phyloP scores from a whole-genome alignment of 1,140 invertebrate genomes.

The Amphibalanus amphitrite region DNA sequence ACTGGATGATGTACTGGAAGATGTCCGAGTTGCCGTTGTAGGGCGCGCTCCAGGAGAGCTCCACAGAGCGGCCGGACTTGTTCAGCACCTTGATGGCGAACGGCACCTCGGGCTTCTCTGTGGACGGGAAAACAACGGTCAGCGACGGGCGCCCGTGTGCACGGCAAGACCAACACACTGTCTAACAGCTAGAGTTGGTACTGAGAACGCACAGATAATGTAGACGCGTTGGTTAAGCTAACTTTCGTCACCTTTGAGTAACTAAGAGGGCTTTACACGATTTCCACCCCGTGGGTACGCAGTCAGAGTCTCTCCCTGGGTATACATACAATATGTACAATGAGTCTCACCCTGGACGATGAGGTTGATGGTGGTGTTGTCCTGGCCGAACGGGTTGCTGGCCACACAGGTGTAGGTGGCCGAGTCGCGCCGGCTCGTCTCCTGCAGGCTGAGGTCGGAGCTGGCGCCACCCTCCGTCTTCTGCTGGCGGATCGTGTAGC shows the following conservation, averaged over 20 bases:
- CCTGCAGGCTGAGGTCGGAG: conserved; percentile 72
- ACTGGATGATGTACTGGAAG: conserved; percentile 77
- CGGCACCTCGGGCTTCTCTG: conserved; percentile 84
- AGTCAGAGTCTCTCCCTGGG: too few species aligned
- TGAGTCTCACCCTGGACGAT: conserved; percentile 61
- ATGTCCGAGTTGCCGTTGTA: conserved; percentile 92
- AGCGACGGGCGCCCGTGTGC: background rate
- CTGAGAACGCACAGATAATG: too few species aligned
- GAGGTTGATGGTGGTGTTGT: conserved; percentile 87
- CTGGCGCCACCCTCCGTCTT: conserved; percentile 67
- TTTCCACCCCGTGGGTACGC: too few species aligned
- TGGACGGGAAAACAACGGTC: conserved; percentile 13
- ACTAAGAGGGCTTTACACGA: too few species aligned
- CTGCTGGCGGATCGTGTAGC: conserved; percentile 82
- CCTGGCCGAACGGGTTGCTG: conserved; percentile 84
- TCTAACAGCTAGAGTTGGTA: too few species aligned
- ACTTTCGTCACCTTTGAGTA: too few species aligned
- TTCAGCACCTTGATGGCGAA: conserved; percentile 76
- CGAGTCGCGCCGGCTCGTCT: conserved; percentile 74
- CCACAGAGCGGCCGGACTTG: conserved; percentile 73
- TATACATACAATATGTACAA: too few species aligned
- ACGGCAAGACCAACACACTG: conserved; percentile 3
- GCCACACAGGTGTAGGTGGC: conserved; percentile 87
- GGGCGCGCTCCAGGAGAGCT: conserved; percentile 78
- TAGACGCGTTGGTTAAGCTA: too few species aligned